Percentiles rank a stretch among this genome's conserved stretches.
Conservation (phyloP, 2,797 vertebrate species). For the Mus spretus region DNA sequence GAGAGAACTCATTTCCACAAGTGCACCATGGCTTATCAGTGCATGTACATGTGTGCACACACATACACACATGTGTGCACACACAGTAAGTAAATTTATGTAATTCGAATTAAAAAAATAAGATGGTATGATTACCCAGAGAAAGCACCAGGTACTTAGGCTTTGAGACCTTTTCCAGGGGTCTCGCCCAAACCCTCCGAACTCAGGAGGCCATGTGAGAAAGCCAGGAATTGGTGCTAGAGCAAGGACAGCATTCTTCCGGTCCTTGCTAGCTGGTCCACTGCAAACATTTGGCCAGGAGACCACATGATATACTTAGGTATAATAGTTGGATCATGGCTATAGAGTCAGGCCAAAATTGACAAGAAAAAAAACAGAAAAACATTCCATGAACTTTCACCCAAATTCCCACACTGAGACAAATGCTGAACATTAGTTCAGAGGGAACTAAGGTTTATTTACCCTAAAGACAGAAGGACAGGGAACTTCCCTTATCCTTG, state of each 20-base stretch:
- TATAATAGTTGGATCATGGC: background rate
- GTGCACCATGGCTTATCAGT: background rate
- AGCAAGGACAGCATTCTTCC: background rate
- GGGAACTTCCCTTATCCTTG: constrained; percentile 46
- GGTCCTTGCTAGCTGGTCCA: background rate
- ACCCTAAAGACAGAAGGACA: constrained; percentile 29
- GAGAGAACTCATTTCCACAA: background rate
- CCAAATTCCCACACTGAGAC: constrained; percentile 44
- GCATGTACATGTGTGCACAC: background rate
- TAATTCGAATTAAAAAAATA: background rate
- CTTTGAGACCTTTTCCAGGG: background rate
- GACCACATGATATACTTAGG: background rate
- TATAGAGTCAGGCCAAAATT: constrained; percentile 19
- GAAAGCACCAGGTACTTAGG: background rate
- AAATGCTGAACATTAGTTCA: constrained; percentile 31
- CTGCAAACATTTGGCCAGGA: background rate
- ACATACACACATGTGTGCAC: background rate
- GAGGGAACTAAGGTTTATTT: constrained; percentile 62
- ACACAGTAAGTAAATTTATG: background rate
- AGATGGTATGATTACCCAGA: background rate
- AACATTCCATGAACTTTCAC: constrained; percentile 68
- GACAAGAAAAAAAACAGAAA: constrained; percentile 43
- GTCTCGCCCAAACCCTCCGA: background rate
- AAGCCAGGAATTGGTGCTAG: background rate
- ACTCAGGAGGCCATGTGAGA: background rate